Evolutionary conservation across 1,140 invertebrate species (phyloP), one percentile per base, ranked within the genome.

Genomic region (Alviniconcha marisindica): DNA sequence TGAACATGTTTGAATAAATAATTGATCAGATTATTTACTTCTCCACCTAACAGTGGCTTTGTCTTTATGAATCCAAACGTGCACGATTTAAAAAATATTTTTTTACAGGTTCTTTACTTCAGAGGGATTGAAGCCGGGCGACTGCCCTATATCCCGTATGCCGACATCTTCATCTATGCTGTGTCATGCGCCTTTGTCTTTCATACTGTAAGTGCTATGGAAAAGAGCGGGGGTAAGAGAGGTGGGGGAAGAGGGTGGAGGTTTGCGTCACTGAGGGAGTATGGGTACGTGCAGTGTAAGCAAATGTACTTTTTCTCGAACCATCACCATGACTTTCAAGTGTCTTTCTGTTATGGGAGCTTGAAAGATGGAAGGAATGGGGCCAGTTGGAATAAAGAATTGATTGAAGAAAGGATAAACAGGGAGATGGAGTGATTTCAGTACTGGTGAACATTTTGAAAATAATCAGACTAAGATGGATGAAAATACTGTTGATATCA

Each of bases 111-210:
- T 83, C 74, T 93, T 66, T 92, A 92, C 86, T 91, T 93, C 80
- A 92, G 91, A 82, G 91, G 91, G 38, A 91, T 92, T n/a, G 81
- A 87, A 5, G 84, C 83, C 24, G 89, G 87, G 36, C 42, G 85
- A 10, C 56, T 93, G 42, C 92, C 92, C 24, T 89, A 91, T 81
- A 88, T 93, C 31, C 86, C 84, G 69, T 88, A 86, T 85, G 92
- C 91, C 74, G 92, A 93, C 78, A 85, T 90, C 5, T 87, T 97
- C 69, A 93, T 97, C n/a, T 97, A 97, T 91, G 95, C 96, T 78
- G 93, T 96, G 86, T 96, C 96, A 84, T 97, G 96, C 14, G 96
- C 96, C 36, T 91, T 96, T 87, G 93, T 97, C 24, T 97, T 97
- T 89, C 96, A 97, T 93, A 95, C 95, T 56, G 92, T 93, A 89